phyloP scores from a whole-genome alignment of 2,113 vertebrate species.

The Nannobrachium achirus region DNA sequence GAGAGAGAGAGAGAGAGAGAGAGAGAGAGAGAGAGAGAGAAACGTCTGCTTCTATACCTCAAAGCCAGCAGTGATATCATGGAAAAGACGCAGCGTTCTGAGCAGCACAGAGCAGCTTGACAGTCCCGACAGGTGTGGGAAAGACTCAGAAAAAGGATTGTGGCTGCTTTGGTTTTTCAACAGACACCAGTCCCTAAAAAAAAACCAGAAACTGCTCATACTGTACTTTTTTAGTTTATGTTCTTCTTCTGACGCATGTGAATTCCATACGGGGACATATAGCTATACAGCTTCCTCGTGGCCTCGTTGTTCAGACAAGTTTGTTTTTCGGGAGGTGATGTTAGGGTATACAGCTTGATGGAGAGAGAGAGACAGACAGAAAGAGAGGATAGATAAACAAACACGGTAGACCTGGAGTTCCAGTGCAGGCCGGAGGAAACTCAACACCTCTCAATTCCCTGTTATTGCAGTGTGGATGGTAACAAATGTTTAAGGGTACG shows the following conservation, averaged over 20 bases:
- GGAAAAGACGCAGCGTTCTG: constrained; percentile 37
- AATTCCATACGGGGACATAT: background rate
- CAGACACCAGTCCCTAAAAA: constrained; percentile 16
- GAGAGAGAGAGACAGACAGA: background rate
- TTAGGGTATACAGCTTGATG: background rate
- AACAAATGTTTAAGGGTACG: constrained; percentile 34
- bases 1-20: too few relatives aligned
- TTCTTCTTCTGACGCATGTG: background rate
- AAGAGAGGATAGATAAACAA: constrained; percentile 19
- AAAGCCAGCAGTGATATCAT: constrained; percentile 56
- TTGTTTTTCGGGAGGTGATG: background rate
- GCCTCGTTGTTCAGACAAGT: too few relatives aligned
- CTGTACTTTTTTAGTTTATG: background rate
- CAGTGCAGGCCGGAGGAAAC: constrained; percentile 8
- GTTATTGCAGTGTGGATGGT: constrained; percentile 38
- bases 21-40: too few relatives aligned
- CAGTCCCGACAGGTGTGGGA: constrained; percentile 48
- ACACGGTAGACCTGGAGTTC: constrained; percentile 4
- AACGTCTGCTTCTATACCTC: constrained; percentile 18
- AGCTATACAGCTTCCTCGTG: background rate
- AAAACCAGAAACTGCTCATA: too few relatives aligned
- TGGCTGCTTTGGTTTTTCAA: constrained; percentile 5
- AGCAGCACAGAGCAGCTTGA: background rate
- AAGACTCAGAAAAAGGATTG: constrained; percentile 21
- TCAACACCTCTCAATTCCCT: constrained; percentile 2